Evolutionary conservation across 2,113 vertebrate species (phyloP), one percentile per base, ranked within the genome.

Genomic region (Laterallus jamaicensis): DNA sequence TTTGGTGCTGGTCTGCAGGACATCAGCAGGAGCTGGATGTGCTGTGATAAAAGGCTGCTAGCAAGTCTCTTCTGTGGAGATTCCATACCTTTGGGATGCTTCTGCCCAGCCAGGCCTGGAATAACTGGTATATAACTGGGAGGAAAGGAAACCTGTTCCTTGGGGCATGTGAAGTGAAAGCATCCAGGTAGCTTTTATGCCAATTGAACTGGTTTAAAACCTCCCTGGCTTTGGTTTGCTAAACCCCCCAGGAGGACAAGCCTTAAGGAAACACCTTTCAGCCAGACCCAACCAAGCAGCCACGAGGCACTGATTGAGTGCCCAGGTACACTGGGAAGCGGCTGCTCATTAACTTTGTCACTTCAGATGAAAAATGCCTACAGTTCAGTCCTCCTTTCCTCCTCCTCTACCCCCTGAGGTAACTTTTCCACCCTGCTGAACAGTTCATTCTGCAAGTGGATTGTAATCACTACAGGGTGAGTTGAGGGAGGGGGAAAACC

Each of bases 201-300:
- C 93, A 86, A 56, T 93, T 93, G 82, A 84, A 44, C 11, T 19
- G 47, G n/a, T 83, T 82, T 75, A 50, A 93, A 91, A 81, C 62
- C 85, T 81, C 42, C 44, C 44, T 47, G 44, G 0, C 42, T 63
- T 25, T 54, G 62, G 35, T 82, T 77, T 85, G 68, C 39, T 93
- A 78, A 94, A 75, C 60, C 21, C 60, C 88, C 92, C 29, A 0
- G 2, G 47, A 93, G 80, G 95, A 94, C 3, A 2, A 92, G 85
- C 56, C 82, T 55, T 7, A 37, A 86, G 56, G 76, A 67, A 85
- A 75, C 13, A 25, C 63, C 35, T 59, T 70, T 7, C 18, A 90
- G 59, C 31, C 75, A 32, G 91, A 49, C 52, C 54, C 49, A 82
- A 0, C 32, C 26, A 40, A 4, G 31, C 14, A 50, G 40, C 47